These are phyloP conservation scores for Hylyphantes graminicola DNA, from an alignment of 1,140 invertebrate genomes.

Conservation along the genomic window DNA sequence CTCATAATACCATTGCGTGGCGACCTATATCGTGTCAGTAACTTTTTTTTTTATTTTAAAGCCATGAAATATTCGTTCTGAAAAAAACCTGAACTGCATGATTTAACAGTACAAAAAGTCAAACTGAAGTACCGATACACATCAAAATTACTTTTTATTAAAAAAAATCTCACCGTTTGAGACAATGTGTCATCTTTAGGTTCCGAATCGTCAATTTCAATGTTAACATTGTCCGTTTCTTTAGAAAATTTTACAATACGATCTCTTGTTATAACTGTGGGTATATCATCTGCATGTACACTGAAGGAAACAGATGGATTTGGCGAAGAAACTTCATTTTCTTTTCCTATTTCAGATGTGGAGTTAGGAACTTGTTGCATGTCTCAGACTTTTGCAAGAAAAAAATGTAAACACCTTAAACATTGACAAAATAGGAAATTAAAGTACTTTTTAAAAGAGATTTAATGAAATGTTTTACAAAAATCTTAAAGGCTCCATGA, in stretches of 20 bases:
- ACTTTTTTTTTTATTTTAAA: too few species aligned
- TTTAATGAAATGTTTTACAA: neutral
- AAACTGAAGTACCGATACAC: too few species aligned
- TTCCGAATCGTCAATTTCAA: conserved; percentile 10
- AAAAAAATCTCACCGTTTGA: conserved; percentile 1
- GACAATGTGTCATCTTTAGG: neutral
- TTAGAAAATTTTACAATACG: conserved; percentile 43
- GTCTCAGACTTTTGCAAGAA: too few species aligned
- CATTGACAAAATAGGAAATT: neutral
- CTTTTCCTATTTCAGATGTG: neutral
- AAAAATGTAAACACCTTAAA: neutral
- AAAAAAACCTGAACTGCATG: too few species aligned
- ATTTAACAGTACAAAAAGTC: too few species aligned
- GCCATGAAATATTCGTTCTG: too few species aligned
- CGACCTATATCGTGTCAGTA: too few species aligned
- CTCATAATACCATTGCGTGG: too few species aligned
- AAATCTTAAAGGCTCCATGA: neutral
- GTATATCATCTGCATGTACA: conserved; percentile 10
- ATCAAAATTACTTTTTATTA: too few species aligned
- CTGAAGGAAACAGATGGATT: neutral
- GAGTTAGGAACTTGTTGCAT: neutral
- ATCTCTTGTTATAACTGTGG: conserved; percentile 17
- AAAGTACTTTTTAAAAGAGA: neutral
- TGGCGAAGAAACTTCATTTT: neutral
- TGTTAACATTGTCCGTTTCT: conserved; percentile 36